Evolutionary conservation across 2,797 vertebrate genomes (phyloP), one percentile per base, ranked within the genome.

Genomic region (Enteromius unitaeniatus): DNA sequence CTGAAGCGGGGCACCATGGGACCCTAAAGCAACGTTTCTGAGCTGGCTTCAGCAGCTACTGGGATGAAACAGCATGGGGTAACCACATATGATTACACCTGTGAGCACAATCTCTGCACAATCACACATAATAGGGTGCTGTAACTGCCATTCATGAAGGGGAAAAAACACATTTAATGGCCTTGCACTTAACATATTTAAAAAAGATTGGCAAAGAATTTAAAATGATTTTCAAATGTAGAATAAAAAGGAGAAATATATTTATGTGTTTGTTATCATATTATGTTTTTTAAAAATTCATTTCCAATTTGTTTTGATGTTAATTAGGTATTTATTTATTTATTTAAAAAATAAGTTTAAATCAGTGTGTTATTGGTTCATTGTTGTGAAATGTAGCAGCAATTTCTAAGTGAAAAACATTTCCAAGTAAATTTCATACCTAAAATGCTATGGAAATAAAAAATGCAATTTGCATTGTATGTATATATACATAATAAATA

Each of bases 21-120:
- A 82, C 26, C 67, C 45, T 8, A 64, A 42, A 79, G 47, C 68
- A 45, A 74, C 6, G 51, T 83, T 81, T 53, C 83, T 67, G 42
- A 62, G 78, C 47, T 69, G 51, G 78, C 53, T 80, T 45, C 26
- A 62, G 79, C 64, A 82, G 23, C 84, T 82, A n/a, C 37, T 13
- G 31, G 21, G 74, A 78, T 73, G 69, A 75, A 76, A 74, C 70
- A 76, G 75, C 69, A 42, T 84, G 68, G 51, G 58, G 73, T 68
- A 69, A 78, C n/a, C 34, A 79, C 78, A 68, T 81, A 70, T 82
- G 65, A 78, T 45, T 79, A 60, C 31, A 62, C 47, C 69, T 83
- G 15, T 73, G 28, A 73, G 62, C 75, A 67, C 47, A 47, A 72
- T 60, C 75, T 79, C 65, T n/a, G 17, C 74, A 45, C 64, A 40